These are phyloP conservation scores for Girardinus metallicus DNA, from an alignment of 2,797 vertebrate genomes.

Conservation along the genomic window DNA sequence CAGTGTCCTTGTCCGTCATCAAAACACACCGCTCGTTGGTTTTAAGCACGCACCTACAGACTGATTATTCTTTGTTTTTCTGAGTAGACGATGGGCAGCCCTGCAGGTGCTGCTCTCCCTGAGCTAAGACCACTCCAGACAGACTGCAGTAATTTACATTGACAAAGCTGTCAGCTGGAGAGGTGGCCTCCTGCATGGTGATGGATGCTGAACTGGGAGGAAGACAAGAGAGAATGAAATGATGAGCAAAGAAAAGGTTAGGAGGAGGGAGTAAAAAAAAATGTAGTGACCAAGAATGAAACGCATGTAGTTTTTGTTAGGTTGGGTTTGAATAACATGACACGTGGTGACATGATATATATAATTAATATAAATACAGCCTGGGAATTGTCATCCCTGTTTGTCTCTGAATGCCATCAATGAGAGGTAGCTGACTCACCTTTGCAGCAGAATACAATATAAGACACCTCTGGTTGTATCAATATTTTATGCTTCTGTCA, in stretches of 20 bases:
- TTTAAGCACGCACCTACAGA: slow-evolving; percentile 25
- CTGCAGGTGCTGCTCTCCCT: slow-evolving; percentile 73
- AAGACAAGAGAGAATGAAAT: slow-evolving; percentile 37
- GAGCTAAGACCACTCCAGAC: slow-evolving; percentile 77
- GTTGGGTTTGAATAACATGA: slow-evolving; percentile 35
- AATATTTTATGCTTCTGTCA: slow-evolving; percentile 70
- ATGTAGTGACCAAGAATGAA: slow-evolving; percentile 42
- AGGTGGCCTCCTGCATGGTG: slow-evolving; percentile 80
- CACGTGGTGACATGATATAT: slow-evolving; percentile 15
- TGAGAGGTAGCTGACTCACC: slow-evolving; percentile 58
- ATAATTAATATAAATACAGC: slow-evolving; percentile 31
- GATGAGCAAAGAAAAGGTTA: slow-evolving; percentile 9
- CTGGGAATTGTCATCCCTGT: slow-evolving; percentile 38
- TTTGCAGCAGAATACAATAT: slow-evolving; percentile 70
- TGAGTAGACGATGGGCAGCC: slow-evolving; percentile 63
- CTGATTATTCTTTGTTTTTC: slow-evolving; percentile 68
- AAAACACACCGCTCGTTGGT: not conserved
- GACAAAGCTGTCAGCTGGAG: slow-evolving; percentile 86
- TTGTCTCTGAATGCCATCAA: slow-evolving; percentile 57
- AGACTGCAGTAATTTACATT: slow-evolving; percentile 85
- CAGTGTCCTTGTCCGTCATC: not conserved
- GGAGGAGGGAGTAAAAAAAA: slow-evolving; percentile 17
- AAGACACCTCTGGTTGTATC: slow-evolving; percentile 62
- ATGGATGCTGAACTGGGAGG: slow-evolving; percentile 83
- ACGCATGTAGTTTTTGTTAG: slow-evolving; percentile 23